phyloP scores from a whole-genome alignment of 2,113 vertebrate genomes.

The Odontophorus gujanensis region DNA sequence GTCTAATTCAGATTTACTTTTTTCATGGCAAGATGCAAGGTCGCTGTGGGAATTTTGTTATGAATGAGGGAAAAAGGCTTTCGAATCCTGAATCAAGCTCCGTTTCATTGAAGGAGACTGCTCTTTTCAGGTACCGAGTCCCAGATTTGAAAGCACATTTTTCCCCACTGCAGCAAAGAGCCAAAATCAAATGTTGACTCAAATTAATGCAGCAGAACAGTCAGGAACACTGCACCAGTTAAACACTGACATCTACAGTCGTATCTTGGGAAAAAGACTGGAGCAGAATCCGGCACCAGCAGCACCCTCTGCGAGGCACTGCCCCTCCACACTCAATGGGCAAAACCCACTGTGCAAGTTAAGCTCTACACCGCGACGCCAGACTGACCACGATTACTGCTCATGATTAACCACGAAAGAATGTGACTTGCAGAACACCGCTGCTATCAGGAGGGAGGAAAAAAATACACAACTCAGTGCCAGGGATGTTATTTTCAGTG shows the following conservation, averaged over 20 bases:
- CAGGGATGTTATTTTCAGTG: background rate
- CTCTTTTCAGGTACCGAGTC: conserved; percentile 53
- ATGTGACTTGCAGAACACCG: rapidly evolving
- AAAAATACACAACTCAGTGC: background rate
- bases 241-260: conserved; percentile 84
- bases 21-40: background rate
- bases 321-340: rapidly evolving
- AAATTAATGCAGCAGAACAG: conserved; percentile 18
- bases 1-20: background rate
- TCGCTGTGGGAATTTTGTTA: background rate
- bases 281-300: background rate
- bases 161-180: conserved; percentile 64
- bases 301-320: background rate
- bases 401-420: background rate
- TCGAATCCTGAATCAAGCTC: conserved; percentile 15
- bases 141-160: conserved; percentile 62
- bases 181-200: conserved; percentile 32
- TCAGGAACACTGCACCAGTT: conserved; percentile 52
- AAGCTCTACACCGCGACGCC: background rate
- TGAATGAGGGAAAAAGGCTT: background rate
- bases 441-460: background rate
- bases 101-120: conserved; percentile 42
- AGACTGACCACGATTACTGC: background rate
- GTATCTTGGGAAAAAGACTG: conserved; percentile 19
- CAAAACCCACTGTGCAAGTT: background rate